Conservation (phyloP, 2,113 vertebrate species). For the Microtus richardsoni region DNA sequence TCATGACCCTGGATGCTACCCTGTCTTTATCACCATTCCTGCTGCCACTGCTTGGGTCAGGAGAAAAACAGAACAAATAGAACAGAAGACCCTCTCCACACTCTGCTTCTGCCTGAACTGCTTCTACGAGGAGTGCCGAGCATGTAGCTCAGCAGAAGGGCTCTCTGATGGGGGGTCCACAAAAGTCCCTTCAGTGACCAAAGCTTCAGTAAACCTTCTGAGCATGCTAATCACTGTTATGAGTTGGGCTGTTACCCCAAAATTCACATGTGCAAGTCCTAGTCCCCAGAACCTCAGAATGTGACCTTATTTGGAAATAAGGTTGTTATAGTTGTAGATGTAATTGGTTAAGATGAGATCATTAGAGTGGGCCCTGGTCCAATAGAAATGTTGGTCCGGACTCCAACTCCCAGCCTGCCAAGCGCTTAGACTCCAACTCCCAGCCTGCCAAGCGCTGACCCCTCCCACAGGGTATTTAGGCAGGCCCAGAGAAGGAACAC, state of each 20-base stretch:
- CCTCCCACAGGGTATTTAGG: no score
- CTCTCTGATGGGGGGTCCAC: background rate
- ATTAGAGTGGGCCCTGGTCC: conserved; percentile 29
- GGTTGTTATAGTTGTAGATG: background rate
- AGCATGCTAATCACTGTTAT: background rate
- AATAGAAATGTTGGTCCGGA: background rate
- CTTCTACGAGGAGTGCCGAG: background rate
- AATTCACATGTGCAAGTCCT: conserved; percentile 22
- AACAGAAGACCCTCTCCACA: background rate
- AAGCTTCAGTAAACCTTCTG: background rate
- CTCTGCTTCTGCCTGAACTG: background rate
- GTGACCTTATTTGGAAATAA: conserved; percentile 50
- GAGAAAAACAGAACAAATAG: background rate
- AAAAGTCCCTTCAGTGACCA: background rate
- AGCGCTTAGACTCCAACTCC: no score
- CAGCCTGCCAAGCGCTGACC: no score
- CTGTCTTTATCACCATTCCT: background rate
- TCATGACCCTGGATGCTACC: background rate
- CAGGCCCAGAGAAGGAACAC: no score
- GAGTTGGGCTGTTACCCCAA: background rate
- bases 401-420: no score
- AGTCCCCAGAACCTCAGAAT: conserved; percentile 13
- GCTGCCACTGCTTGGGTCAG: background rate
- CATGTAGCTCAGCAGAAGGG: background rate
- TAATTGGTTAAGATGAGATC: conserved; percentile 57